These are phyloP conservation scores for Synanthedon myopaeformis DNA, from an alignment of 2,888 invertebrate species.

Conservation along the genomic window DNA sequence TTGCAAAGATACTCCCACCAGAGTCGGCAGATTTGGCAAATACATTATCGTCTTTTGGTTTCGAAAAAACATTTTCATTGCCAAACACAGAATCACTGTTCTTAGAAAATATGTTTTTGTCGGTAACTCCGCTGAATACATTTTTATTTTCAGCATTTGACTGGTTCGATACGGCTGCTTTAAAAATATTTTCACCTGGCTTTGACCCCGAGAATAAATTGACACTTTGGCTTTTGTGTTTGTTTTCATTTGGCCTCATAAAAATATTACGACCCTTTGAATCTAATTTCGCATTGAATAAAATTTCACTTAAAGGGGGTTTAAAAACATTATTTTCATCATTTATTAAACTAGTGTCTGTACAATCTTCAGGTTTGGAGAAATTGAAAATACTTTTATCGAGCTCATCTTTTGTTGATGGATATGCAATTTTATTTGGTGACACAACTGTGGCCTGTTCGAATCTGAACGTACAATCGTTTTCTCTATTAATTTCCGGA, in stretches of 20 bases:
- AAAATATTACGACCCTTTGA: background rate
- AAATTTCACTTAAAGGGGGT: conserved; percentile 2
- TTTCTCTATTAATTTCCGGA: background rate
- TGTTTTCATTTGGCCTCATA: conserved; percentile 7
- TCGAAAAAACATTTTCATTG: conserved; percentile 11
- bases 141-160: conserved; percentile 1
- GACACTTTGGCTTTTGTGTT: conserved; percentile 14
- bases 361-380: conserved; percentile 46
- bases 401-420: conserved; percentile 34
- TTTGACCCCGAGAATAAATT: conserved; percentile 4
- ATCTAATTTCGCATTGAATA: background rate
- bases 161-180: conserved; percentile 3
- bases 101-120: conserved; percentile 5
- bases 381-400: conserved; percentile 42
- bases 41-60: conserved; percentile 4
- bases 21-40: conserved; percentile 9
- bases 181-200: conserved; percentile 6
- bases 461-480: conserved; percentile 30
- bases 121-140: conserved; percentile 4
- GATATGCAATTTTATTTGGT: conserved; percentile 31
- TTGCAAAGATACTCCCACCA: conserved; percentile 32
- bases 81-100: conserved; percentile 2
- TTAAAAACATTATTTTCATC: conserved; percentile 7
- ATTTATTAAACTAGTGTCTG: conserved; percentile 4
- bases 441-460: conserved; percentile 52